Evolutionary conservation across 1,140 invertebrate species (phyloP).

Genomic region (Drosophila mojavensis): DNA sequence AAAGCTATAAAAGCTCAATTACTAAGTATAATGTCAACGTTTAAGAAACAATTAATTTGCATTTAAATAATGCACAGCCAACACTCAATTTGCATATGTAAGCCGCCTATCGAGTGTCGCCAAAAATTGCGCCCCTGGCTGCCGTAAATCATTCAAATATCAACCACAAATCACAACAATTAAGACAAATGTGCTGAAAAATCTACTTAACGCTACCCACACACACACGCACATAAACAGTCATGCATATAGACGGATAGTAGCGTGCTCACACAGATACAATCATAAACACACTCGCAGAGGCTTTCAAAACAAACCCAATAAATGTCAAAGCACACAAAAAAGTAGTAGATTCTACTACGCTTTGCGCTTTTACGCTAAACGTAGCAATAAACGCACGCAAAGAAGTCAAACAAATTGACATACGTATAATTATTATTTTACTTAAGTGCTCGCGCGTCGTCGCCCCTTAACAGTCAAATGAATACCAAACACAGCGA

Average conservation of each 20-base stretch:
- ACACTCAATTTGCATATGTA: constrained; percentile 47
- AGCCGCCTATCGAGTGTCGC: constrained; percentile 33
- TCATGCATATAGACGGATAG: constrained; percentile 32
- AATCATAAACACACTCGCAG: constrained; percentile 24
- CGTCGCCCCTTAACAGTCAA: constrained; percentile 77
- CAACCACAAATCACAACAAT: constrained; percentile 82
- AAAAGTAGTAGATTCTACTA: constrained; percentile 59
- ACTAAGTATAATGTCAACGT: constrained; percentile 35
- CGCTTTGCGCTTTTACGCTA: constrained; percentile 35
- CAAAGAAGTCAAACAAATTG: constrained; percentile 83
- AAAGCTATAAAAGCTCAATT: constrained; percentile 13
- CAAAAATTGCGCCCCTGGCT: constrained; percentile 39
- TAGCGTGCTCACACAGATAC: constrained; percentile 26
- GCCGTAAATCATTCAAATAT: constrained; percentile 79
- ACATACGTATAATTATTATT: constrained; percentile 84
- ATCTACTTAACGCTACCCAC: constrained; percentile 76
- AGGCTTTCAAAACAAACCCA: constrained; percentile 79
- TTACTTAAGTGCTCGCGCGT: constrained; percentile 83
- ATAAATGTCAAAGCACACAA: constrained; percentile 69
- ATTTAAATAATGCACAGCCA: constrained; percentile 33
- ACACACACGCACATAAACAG: constrained; percentile 16
- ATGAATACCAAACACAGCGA: constrained; percentile 77
- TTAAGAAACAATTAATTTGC: constrained; percentile 70
- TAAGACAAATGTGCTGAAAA: constrained; percentile 83
- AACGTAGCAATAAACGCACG: constrained; percentile 56